phyloP scores from a whole-genome alignment of 2,113 vertebrate genomes.

The Sitta europaea region DNA sequence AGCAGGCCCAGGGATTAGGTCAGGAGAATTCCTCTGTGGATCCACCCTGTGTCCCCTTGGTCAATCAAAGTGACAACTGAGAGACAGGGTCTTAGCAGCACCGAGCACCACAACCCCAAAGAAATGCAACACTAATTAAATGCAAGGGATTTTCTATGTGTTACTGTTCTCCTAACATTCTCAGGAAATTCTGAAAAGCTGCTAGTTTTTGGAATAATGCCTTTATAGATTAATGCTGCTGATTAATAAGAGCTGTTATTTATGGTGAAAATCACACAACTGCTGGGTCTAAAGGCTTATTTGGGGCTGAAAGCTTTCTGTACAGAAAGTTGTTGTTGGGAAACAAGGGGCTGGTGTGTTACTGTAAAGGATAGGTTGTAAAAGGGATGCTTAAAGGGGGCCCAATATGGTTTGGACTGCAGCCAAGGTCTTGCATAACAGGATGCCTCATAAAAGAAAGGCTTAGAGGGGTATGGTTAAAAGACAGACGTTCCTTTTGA shows the following conservation, averaged over 20 bases:
- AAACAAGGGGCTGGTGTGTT: constrained; percentile 68
- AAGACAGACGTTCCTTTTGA: constrained; percentile 51
- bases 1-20: constrained; percentile 10
- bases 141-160: constrained; percentile 7
- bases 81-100: neutral
- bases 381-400: constrained; percentile 63
- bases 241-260: constrained; percentile 45
- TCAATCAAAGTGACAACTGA: neutral
- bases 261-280: constrained; percentile 40
- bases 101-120: neutral
- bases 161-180: neutral
- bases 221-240: constrained; percentile 30
- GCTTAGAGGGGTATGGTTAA: constrained; percentile 56
- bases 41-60: neutral
- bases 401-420: constrained; percentile 60
- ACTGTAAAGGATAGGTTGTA: constrained; percentile 67
- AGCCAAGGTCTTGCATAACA: constrained; percentile 67
- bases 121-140: neutral
- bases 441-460: constrained; percentile 68
- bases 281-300: constrained; percentile 36
- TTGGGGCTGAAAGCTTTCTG: constrained; percentile 51
- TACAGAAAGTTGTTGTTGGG: constrained; percentile 65
- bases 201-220: constrained; percentile 33
- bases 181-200: constrained; percentile 39
- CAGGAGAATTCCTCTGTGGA: neutral